Evolutionary conservation across 2,797 vertebrate genomes (phyloP), one percentile per base, ranked within the genome.

Genomic region (Spatula clypeata): DNA sequence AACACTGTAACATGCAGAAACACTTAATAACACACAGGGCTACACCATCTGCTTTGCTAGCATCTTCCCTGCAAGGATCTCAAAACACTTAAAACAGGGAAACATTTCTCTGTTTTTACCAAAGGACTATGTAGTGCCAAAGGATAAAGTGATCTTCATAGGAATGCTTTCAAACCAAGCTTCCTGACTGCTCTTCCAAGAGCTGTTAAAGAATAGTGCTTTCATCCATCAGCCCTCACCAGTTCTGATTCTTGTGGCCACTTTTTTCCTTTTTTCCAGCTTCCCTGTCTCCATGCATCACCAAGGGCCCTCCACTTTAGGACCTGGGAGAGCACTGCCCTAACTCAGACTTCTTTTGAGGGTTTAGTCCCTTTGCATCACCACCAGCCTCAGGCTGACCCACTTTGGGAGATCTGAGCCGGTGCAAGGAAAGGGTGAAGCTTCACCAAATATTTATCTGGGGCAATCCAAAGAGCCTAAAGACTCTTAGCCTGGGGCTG

Each of bases 181-280:
- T 93, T 91, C 34, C 73, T 91, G 86, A 54, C 66, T 90, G 38
- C 60, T 82, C 86, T 95, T 90, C 67, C 76, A 88, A 38, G 49
- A 55, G 8, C 51, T 60, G 13, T 45, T 95, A 86, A 54, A 61
- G 31, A 83, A 55, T 1, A 69, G 19, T 1, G 0, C 40, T 77
- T 74, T 47, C 44, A 72, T 67, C 60, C 54, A 54, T 92, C n/a
- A 74, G 47, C 29, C n/a, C 6, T 1, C 32, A 60, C 31, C 53
- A 66, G 26, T 88, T 88, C 71, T 79, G 60, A n/a, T 90, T 73
- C 76, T 84, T 60, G 31, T 66, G 60, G 62, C 53, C 60, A 49
- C 64, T 42, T 42, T 42, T 42, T 42, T 42, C 3, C 8, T 20
- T 51, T 85, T 89, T 80, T 93, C 51, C 55, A 67, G 16, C 54